A percentile compares a stretch with the other conserved stretches of the same genome.
These are phyloP conservation scores for Rhynchophorus ferrugineus DNA, from an alignment of 1,140 invertebrate genomes.

Conservation along the genomic window DNA sequence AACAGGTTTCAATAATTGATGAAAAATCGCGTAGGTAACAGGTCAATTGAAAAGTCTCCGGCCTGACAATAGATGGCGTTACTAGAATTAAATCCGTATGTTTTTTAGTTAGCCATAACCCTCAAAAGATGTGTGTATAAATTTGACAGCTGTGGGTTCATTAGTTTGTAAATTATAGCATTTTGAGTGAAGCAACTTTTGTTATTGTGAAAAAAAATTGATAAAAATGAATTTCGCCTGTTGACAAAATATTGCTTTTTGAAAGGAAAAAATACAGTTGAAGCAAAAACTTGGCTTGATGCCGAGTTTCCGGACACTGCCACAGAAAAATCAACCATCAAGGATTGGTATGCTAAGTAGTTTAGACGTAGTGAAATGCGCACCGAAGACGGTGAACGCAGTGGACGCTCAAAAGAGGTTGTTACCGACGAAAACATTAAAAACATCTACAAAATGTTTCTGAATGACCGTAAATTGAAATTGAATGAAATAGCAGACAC, in stretches of 20 bases:
- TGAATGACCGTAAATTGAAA: conserved; percentile 14
- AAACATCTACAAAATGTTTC: conserved; percentile 31
- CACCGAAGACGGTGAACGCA: conserved; percentile 26
- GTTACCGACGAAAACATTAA: conserved; percentile 30
- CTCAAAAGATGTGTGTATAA: too few relatives aligned
- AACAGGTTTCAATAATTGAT: too few relatives aligned
- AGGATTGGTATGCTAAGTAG: conserved; percentile 32
- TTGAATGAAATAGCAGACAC: conserved; percentile 10
- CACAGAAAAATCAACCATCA: conserved; percentile 31
- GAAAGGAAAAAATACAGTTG: conserved; percentile 24
- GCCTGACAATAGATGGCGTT: too few relatives aligned
- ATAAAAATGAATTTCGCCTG: conserved; percentile 21
- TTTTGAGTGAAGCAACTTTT: neutral
- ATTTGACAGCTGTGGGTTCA: too few relatives aligned
- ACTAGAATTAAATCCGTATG: too few relatives aligned
- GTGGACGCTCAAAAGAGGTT: conserved; percentile 26
- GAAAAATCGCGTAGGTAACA: too few relatives aligned
- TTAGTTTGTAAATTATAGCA: too few relatives aligned
- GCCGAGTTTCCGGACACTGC: conserved; percentile 33
- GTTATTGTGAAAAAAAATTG: conserved; percentile 26
- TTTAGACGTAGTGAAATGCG: conserved; percentile 35
- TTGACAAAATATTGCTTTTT: conserved; percentile 26
- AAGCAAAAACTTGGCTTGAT: conserved; percentile 24
- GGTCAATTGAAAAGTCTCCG: too few relatives aligned
- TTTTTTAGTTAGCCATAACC: too few relatives aligned